Base-by-base conservation (phyloP, 2,888 invertebrate species). In the Tholera decimalis region DNA sequence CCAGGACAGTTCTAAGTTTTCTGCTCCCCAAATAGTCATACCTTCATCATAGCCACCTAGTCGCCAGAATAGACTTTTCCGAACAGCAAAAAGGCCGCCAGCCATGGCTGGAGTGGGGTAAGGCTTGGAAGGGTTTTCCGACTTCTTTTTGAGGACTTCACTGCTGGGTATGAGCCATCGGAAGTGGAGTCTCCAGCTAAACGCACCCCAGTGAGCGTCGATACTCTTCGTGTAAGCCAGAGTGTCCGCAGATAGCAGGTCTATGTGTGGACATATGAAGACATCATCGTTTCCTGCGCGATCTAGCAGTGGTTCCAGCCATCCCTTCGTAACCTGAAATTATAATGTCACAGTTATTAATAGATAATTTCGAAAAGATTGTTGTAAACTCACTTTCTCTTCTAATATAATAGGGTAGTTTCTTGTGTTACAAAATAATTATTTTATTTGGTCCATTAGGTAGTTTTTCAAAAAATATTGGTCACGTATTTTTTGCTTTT, bases 151-250 rank as follows among this genome's bases (percentile, higher is more conserved):
- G 83, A 97, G 91, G 68, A 97, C 96, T 61, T 96, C 95, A 37
- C 96, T 96, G 30, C 97, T 97, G 0, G 98, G 96, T 62, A 98
- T 97, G 77, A 98, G 97, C 98, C 98, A 98, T 26, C 98, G 96
- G 85, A 98, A 99, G 88, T 99, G 99, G 18, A 99, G 95, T 80
- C 98, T 98, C 99, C 99, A 99, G 91, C 99, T 99, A 90, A 99
- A 99, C 0, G 99, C 99, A 4, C 99, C 99, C 98, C 99, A 99
- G 85, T 99, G 99, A 51, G 99, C 97, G 89, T 99, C 99, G 78
- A 99, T 98, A 68, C 98, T 98, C 84, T 99, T 98, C 3, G 98
- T 98, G 89, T 99, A 99, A 37, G 99, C 98, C 84, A 99, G 98
- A 3, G 98, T 99, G 82, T 99, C 98, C 86, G 99, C 99, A 70